A percentile compares a stretch with the other conserved stretches of the same genome.
Conservation (phyloP, 2,113 vertebrate species). For the Zingel zingel region DNA sequence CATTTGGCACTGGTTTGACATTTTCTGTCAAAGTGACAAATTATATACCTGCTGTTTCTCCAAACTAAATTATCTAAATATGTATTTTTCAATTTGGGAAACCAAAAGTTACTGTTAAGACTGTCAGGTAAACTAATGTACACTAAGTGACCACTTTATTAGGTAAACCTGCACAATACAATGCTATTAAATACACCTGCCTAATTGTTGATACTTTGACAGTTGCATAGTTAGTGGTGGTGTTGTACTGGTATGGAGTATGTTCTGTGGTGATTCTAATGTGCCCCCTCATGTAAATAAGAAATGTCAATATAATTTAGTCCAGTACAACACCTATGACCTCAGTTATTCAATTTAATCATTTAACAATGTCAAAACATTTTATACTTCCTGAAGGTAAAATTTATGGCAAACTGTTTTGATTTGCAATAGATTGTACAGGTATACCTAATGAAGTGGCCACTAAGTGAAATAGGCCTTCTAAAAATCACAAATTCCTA, state of each 20-base stretch:
- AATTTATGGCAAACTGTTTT: neutral
- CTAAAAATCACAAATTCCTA: slow-evolving; percentile 1
- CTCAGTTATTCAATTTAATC: neutral
- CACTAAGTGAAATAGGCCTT: neutral
- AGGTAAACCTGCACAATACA: neutral
- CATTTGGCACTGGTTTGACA: slow-evolving; percentile 18
- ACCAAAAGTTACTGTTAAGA: neutral
- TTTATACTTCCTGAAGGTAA: neutral
- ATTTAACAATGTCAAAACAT: neutral
- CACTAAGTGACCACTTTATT: neutral
- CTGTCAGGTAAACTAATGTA: neutral
- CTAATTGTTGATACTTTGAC: neutral
- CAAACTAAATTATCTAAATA: neutral
- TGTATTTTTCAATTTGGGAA: neutral
- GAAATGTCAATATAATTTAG: neutral
- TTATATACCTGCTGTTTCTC: neutral
- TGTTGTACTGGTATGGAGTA: no score
- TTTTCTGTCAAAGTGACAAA: neutral
- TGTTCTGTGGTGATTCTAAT: neutral
- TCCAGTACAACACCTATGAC: neutral
- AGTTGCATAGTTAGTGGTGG: neutral
- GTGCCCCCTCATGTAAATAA: neutral
- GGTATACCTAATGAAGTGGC: neutral
- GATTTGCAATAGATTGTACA: neutral
- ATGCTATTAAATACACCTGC: neutral